Evolutionary conservation across 2,797 vertebrate species (phyloP), one percentile per base, ranked within the genome.

Genomic region (Oophaga sylvatica): DNA sequence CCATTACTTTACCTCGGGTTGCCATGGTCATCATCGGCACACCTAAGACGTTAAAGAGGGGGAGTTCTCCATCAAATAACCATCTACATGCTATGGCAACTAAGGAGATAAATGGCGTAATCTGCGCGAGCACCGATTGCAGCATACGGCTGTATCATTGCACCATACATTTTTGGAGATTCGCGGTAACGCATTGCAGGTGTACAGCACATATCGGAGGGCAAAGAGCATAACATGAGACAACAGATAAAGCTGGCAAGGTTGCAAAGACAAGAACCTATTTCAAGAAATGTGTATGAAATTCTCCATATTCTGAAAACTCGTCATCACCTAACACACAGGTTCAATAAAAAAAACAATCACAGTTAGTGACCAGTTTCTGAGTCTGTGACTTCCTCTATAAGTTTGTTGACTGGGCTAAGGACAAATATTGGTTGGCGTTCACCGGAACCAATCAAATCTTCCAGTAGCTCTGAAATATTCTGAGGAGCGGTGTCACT

Each of bases 321-420:
- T 45, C 1, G 7, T 80, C 11, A 62, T 31, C 56, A 65, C 19
- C 2, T 15, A 1, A 67, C 11, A 67, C 17, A 19, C 15, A 71
- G 31, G 68, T 35, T 11, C 5, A 65, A 22, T 65, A 3, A 41
- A 41, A 41, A 41, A 81, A n/a, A 4, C 13, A 16, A 0, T 29
- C 22, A 5, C 16, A 19, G 22, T 5, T 8, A 17, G 94, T 90
- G 94, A 71, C 91, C 87, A 31, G 91, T 92, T 87, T 94, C 93
- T 85, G 92, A 88, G 81, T 92, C 92, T 20, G 92, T 91, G 79
- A 88, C 91, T 48, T 94, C 91, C 77, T 94, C 93, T 90, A 93
- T 92, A 89, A 94, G 92, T 85, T 90, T 92, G 87, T 91, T 91
- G 86, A 92, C 92, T 41, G 92, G 91, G 80, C 92, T 93, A 68